Evolutionary conservation across 2,113 vertebrate species (phyloP).

Genomic region (Anthoscopus minutus): DNA sequence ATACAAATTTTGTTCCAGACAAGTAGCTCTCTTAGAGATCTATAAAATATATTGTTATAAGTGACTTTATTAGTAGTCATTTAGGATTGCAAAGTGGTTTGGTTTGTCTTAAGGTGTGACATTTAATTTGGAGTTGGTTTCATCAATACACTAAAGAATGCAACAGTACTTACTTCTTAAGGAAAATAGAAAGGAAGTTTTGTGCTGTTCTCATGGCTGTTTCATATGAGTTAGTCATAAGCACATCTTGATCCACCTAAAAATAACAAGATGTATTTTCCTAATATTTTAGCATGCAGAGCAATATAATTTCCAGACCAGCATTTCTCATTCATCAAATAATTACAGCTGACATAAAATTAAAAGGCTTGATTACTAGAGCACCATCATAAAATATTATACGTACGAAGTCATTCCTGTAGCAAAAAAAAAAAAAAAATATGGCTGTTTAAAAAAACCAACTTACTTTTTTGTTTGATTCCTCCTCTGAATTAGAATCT

Average conservation of each 20-base stretch:
- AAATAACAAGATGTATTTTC: slow-evolving; percentile 28
- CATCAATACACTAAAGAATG: neutral
- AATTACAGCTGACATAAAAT: neutral
- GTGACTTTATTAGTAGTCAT: neutral
- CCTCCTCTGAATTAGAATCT: slow-evolving; percentile 79
- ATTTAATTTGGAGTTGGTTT: neutral
- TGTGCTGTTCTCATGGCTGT: slow-evolving; percentile 98
- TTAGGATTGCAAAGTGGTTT: neutral
- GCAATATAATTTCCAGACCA: neutral
- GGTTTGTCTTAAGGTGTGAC: neutral
- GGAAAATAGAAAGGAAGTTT: slow-evolving; percentile 98
- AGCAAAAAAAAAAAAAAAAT: neutral
- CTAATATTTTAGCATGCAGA: neutral
- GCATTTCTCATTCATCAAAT: neutral
- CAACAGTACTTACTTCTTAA: slow-evolving; percentile 88
- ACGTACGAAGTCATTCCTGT: neutral
- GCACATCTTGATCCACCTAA: slow-evolving; percentile 94
- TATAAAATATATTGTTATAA: neutral
- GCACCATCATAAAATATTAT: neutral
- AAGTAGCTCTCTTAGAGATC: neutral
- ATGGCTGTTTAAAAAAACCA: neutral
- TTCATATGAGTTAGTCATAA: slow-evolving; percentile 97
- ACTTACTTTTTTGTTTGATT: slow-evolving; percentile 87
- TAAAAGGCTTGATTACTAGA: neutral
- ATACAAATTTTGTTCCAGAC: neutral